Conservation (phyloP, 2,113 vertebrate genomes). For the Neomonachus schauinslandi region DNA sequence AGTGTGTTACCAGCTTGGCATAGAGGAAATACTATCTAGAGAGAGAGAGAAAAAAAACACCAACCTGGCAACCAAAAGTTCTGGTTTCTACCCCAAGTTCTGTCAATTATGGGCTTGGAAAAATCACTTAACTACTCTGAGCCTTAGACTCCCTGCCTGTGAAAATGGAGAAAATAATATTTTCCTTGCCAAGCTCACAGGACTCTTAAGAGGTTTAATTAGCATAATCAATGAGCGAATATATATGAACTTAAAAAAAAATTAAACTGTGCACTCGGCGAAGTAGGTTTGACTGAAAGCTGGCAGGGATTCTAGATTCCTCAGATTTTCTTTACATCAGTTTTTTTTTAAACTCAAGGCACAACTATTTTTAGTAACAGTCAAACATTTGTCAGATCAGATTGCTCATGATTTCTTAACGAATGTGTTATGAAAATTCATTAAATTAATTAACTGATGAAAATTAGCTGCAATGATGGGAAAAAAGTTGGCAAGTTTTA, state of each 20-base stretch:
- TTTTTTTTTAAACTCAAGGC: conserved; percentile 22
- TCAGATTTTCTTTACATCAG: conserved; percentile 58
- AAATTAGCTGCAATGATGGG: background rate
- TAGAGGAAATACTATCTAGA: background rate
- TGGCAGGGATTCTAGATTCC: conserved; percentile 48
- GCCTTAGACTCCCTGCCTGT: conserved; percentile 37
- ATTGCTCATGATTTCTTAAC: conserved; percentile 61
- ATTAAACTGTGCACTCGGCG: background rate
- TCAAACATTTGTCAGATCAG: conserved; percentile 54
- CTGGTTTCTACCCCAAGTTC: conserved; percentile 54
- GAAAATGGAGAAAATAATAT: conserved; percentile 52
- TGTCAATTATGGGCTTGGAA: conserved; percentile 56
- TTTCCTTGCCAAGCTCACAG: conserved; percentile 46
- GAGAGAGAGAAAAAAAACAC: background rate
- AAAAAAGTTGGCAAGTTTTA: conserved; percentile 20
- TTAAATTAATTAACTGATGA: conserved; percentile 62
- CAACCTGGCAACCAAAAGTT: conserved; percentile 10
- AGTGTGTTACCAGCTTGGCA: background rate
- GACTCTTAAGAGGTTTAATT: conserved; percentile 64
- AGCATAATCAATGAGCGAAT: conserved; percentile 61
- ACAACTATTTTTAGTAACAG: conserved; percentile 61
- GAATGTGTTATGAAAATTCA: conserved; percentile 32
- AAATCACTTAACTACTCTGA: conserved; percentile 37
- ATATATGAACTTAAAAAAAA: conserved; percentile 3
- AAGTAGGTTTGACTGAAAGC: conserved; percentile 35